Percentiles rank a stretch among this genome's conserved stretches.
Conservation (phyloP, 2,113 vertebrate genomes). For the Boulengeromyrus knoepffleri region DNA sequence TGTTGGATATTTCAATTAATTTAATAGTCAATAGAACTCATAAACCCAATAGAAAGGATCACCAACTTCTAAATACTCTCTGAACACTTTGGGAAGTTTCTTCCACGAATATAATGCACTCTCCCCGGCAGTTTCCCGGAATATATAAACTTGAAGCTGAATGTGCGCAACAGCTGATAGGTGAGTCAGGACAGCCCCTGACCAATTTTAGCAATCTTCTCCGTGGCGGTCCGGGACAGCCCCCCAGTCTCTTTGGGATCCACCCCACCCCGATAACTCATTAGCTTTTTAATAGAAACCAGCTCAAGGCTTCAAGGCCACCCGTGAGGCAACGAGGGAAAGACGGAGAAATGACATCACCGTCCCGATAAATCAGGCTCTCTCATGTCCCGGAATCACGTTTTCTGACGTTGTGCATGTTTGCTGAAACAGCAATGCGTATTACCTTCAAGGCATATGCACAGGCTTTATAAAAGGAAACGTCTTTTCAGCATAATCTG, state of each 20-base stretch:
- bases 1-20: neutral
- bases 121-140: neutral
- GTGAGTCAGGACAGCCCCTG: constrained; percentile 37
- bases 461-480: neutral
- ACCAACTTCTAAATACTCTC: neutral
- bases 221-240: constrained; percentile 26
- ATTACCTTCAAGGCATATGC: neutral
- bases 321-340: neutral
- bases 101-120: neutral
- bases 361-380: constrained; percentile 30
- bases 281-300: constrained; percentile 52
- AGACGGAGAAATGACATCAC: constrained; percentile 47
- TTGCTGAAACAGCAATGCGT: neutral
- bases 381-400: constrained; percentile 24
- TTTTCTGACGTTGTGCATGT: neutral
- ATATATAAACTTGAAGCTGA: constrained; percentile 23
- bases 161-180: constrained; percentile 52
- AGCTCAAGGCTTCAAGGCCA: constrained; percentile 36
- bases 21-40: neutral
- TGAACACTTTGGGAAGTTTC: neutral
- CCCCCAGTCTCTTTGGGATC: neutral
- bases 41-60: neutral
- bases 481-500: neutral
- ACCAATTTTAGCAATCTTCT: constrained; percentile 45
- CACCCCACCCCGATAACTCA: constrained; percentile 45